phyloP scores from a whole-genome alignment of 2,888 invertebrate species.

The Brachyptera risi region DNA sequence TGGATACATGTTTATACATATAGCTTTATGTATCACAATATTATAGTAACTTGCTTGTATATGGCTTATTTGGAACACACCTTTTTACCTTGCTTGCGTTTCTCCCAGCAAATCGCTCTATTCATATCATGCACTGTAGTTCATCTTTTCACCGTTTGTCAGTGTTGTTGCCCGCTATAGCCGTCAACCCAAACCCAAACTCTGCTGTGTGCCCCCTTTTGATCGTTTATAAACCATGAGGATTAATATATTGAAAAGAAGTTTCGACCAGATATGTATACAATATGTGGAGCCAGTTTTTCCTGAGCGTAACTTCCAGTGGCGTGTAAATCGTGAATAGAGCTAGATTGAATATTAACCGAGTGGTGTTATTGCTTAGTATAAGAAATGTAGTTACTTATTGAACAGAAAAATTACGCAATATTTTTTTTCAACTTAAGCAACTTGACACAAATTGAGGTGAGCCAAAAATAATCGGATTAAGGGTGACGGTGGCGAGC shows the following conservation, averaged over 20 bases:
- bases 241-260: constrained; percentile 14
- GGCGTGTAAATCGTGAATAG: no score
- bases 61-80: constrained; percentile 11
- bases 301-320: no score
- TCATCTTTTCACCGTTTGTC: constrained; percentile 19
- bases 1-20: no score
- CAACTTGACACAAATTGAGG: no score
- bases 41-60: not conserved
- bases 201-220: constrained; percentile 15
- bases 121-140: constrained; percentile 13
- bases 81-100: constrained; percentile 3
- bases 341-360: no score
- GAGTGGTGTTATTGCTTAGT: no score
- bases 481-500: no score
- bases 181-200: constrained; percentile 8
- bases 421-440: no score
- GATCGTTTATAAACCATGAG: constrained; percentile 13
- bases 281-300: no score
- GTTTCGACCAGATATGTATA: not conserved
- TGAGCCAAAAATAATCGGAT: no score
- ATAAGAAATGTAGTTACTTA: no score
- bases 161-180: constrained; percentile 1
- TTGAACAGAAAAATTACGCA: no score
- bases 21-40: constrained; percentile 6
- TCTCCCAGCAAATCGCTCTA: constrained; percentile 16